phyloP scores from a whole-genome alignment of 2,797 vertebrate genomes.

The Characodon lateralis region DNA sequence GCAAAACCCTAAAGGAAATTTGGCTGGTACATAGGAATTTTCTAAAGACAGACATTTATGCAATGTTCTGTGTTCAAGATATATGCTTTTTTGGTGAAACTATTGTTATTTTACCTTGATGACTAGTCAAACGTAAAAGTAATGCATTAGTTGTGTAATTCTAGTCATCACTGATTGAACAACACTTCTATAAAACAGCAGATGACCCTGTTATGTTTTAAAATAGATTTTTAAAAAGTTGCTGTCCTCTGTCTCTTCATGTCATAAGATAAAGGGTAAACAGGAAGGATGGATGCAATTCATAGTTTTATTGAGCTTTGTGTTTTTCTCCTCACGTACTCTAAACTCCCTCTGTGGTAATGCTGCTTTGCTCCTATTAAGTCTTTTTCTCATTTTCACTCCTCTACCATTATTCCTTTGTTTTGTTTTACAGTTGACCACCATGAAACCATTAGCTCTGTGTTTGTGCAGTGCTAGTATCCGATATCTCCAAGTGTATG shows the following conservation, averaged over 20 bases:
- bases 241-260: conserved; percentile 7
- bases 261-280: conserved; percentile 24
- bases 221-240: conserved; percentile 23
- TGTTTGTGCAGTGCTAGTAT: conserved; percentile 61
- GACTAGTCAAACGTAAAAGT: conserved; percentile 19
- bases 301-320: conserved; percentile 18
- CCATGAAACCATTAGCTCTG: conserved; percentile 75
- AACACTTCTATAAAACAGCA: conserved; percentile 16
- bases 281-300: conserved; percentile 23
- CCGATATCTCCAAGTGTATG: conserved; percentile 65
- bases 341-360: conserved; percentile 8
- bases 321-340: conserved; percentile 20
- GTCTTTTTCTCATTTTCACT: conserved; percentile 31
- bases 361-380: conserved; percentile 18
- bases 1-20: neutral
- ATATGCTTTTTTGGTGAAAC: conserved; percentile 39
- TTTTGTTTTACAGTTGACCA: conserved; percentile 61
- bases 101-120: conserved; percentile 35
- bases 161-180: conserved; percentile 11
- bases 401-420: conserved; percentile 28
- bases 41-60: conserved; percentile 16
- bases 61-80: conserved; percentile 19
- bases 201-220: conserved; percentile 8
- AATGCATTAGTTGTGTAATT: conserved; percentile 14
- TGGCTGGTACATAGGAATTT: neutral